These are phyloP conservation scores for Muscicapa adusta DNA, from an alignment of 2,113 vertebrate species.

Conservation along the genomic window DNA sequence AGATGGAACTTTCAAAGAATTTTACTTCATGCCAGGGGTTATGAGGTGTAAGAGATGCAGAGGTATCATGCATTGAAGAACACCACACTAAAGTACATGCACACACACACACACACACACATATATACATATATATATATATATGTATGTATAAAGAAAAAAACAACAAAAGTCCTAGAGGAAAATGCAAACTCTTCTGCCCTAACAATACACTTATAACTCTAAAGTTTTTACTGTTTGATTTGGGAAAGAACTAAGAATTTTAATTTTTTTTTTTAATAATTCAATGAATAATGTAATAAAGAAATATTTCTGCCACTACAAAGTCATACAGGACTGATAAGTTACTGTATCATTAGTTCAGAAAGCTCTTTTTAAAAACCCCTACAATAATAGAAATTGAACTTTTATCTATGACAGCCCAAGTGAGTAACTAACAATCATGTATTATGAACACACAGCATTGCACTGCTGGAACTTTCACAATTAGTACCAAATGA, in stretches of 20 bases:
- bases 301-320: neutral
- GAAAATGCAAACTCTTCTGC: neutral
- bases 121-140: no score
- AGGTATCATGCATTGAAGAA: neutral
- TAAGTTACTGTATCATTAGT: neutral
- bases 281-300: neutral
- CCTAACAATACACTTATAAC: neutral
- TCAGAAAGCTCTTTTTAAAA: neutral
- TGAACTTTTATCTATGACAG: neutral
- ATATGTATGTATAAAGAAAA: neutral
- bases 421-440: neutral
- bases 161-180: neutral
- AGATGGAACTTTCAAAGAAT: neutral
- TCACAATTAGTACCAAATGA: neutral
- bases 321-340: neutral
- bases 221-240: neutral
- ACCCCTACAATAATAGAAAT: neutral
- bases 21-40: neutral
- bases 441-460: neutral
- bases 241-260: neutral
- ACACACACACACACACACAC: no score
- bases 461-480: neutral
- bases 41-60: neutral
- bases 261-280: neutral
- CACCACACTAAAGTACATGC: neutral